Evolutionary conservation across 2,113 vertebrate genomes (phyloP).

Genomic region (Hiodon alosoides): DNA sequence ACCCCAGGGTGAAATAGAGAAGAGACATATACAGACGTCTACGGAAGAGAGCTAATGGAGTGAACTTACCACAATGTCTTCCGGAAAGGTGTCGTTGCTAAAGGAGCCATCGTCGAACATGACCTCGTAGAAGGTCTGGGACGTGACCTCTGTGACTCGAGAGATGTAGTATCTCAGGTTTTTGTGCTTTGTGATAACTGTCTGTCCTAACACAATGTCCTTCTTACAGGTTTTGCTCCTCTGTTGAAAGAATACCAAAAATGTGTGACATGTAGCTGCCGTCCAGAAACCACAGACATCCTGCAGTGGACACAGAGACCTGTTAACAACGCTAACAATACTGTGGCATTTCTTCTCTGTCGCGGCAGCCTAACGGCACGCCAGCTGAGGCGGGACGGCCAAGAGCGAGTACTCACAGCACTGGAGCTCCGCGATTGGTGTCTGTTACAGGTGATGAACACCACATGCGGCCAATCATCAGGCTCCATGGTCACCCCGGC

Average conservation of each 20-base stretch:
- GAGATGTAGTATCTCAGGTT: conserved; percentile 93
- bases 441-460: conserved; percentile 88
- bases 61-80: conserved; percentile 88
- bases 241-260: conserved; percentile 46
- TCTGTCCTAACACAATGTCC: conserved; percentile 79
- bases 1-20: background rate
- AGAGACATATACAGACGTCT: background rate
- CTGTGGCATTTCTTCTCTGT: background rate
- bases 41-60: background rate
- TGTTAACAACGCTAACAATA: background rate
- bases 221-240: conserved; percentile 68
- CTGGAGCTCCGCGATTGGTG: conserved; percentile 73
- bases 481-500: conserved; percentile 87
- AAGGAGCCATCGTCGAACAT: conserved; percentile 94
- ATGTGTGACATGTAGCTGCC: background rate
- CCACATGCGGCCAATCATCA: conserved; percentile 88
- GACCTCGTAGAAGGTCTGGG: conserved; percentile 92
- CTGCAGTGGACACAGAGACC: background rate
- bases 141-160: conserved; percentile 74
- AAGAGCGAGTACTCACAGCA: conserved; percentile 66
- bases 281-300: background rate
- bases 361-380: background rate
- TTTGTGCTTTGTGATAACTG: conserved; percentile 87
- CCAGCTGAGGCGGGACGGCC: background rate
- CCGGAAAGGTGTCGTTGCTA: conserved; percentile 90